Evolutionary conservation across 1,140 invertebrate species (phyloP), one percentile per base, ranked within the genome.

Genomic region (Elymnias hypermnestra): DNA sequence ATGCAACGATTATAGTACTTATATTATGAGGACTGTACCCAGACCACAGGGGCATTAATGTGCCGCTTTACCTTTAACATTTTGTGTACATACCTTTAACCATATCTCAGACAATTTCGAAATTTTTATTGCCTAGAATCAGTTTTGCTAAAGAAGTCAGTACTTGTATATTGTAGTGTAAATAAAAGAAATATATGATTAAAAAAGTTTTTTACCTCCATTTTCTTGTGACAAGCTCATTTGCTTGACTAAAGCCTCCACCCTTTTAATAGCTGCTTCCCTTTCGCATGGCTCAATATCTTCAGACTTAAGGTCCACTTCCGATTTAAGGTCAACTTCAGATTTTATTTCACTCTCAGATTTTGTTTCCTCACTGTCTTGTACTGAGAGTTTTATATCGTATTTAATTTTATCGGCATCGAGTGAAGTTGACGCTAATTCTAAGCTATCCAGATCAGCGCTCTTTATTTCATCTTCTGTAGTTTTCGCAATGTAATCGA

Each of bases 401-500:
- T 57, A 41, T 44, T 59, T 72, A 9, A 88, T 57, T 83, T 87
- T 57, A 5, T 69, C 87, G 9, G 62, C 77, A 40, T 87, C 81
- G 13, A 71, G 62, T n/a, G 84, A 82, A 41, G 76, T 77, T 21
- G 74, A 65, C 2, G 29, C 65, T 2, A 54, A 46, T n/a, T 87
- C 76, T 12, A 79, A 61, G 46, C 84, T 87, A 15, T 64, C 73
- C 1, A 74, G 72, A 38, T 75, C 72, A 21, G 59, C 36, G 7
- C 47, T 72, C 17, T 72, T 62, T 5, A 23, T 26, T 53, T 76
- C 65, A 12, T 86, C 78, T 10, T 85, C 79, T 9, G 91, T 90
- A 36, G 94, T 94, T 43, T 97, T 94, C 88, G 97, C 95, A 19
- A 96, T 92, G 86, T 97, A 97, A 74, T 97, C 96, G 47, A 98